Conservation (phyloP, 2,113 vertebrate genomes). For the Himantopus leucocephalus region DNA sequence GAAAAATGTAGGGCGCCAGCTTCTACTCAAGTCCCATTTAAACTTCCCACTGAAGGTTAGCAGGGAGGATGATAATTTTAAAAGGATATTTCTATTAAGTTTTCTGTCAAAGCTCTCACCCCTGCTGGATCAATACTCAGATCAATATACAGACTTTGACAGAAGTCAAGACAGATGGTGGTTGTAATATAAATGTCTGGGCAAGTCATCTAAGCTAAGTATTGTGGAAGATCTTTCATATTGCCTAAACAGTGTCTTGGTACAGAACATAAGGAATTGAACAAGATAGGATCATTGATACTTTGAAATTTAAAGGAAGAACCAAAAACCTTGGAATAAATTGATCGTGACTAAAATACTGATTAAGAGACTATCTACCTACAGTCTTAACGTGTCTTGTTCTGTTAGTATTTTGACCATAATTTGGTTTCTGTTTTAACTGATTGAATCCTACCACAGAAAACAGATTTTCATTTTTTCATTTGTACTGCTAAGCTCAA, state of each 20-base stretch:
- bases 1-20: neutral
- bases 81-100: neutral
- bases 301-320: neutral
- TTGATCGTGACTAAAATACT: neutral
- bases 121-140: neutral
- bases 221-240: neutral
- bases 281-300: neutral
- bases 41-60: neutral
- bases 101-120: neutral
- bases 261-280: neutral
- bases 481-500: neutral
- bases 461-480: neutral
- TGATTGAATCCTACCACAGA: neutral
- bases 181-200: neutral
- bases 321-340: neutral
- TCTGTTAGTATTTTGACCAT: neutral
- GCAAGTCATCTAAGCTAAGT: neutral
- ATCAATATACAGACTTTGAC: neutral
- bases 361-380: neutral
- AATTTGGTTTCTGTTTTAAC: neutral
- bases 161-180: neutral
- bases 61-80: neutral
- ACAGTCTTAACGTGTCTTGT: neutral
- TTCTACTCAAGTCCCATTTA: slow-evolving; percentile 5
- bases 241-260: neutral